These are phyloP conservation scores for Lydus trimaculatus DNA, from an alignment of 2,888 invertebrate species.

Conservation along the genomic window DNA sequence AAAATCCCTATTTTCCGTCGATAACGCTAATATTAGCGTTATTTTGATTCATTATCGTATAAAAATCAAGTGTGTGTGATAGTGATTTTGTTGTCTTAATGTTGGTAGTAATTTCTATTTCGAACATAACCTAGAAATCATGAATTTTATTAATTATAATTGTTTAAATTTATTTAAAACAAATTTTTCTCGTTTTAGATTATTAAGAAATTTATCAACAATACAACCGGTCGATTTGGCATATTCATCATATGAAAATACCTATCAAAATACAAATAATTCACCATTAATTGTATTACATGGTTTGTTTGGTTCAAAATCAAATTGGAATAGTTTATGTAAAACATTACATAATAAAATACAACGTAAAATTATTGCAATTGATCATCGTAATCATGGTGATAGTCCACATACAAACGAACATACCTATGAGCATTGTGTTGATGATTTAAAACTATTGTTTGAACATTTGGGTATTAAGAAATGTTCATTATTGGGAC, in stretches of 20 bases:
- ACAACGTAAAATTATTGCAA: conserved; percentile 49
- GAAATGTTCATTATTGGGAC: conserved; percentile 79
- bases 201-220: background rate
- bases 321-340: conserved; percentile 84
- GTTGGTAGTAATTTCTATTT: conserved; percentile 7
- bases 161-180: background rate
- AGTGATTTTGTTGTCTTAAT: background rate
- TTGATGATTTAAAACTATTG: conserved; percentile 74
- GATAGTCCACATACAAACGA: conserved; percentile 83
- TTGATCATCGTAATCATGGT: conserved; percentile 96
- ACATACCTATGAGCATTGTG: conserved; percentile 78
- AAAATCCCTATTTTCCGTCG: too few relatives aligned
- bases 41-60: too few relatives aligned
- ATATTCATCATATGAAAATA: conserved; percentile 71
- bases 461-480: conserved; percentile 69
- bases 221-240: conserved; percentile 69
- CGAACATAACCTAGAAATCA: background rate
- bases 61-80: too few relatives aligned
- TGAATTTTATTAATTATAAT: conserved; percentile 10
- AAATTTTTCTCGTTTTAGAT: background rate
- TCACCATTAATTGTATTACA: conserved; percentile 85
- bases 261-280: conserved; percentile 48
- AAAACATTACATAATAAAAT: conserved; percentile 67
- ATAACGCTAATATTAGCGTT: too few relatives aligned
- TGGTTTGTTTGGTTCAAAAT: conserved; percentile 86